A percentile compares a stretch with the other conserved stretches of the same genome.
Conservation (phyloP, 2,888 invertebrate genomes). For the Drosophila paranaensis region DNA sequence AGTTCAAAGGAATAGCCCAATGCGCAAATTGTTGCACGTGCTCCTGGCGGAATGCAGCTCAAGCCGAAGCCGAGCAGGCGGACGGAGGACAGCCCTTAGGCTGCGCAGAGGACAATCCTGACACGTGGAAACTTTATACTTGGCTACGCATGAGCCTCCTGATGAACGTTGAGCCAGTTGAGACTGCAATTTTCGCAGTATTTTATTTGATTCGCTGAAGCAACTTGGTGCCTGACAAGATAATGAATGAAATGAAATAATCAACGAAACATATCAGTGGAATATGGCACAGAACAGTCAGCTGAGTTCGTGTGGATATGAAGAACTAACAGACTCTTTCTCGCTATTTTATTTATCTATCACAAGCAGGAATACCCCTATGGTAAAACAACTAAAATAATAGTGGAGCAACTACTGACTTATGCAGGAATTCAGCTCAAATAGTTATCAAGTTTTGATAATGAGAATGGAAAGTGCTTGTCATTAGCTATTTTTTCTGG, state of each 20-base stretch:
- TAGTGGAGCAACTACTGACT: too few species aligned
- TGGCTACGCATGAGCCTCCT: slow-evolving; percentile 8
- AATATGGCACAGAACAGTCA: background rate
- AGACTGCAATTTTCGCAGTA: slow-evolving; percentile 21
- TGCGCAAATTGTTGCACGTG: slow-evolving; percentile 46
- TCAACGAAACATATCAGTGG: background rate
- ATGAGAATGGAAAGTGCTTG: too few species aligned
- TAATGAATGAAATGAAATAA: background rate
- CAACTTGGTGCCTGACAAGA: background rate
- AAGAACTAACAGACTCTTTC: too few species aligned
- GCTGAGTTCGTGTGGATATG: too few species aligned
- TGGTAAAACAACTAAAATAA: too few species aligned
- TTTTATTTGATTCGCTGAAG: slow-evolving; percentile 29
- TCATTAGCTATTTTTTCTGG: too few species aligned
- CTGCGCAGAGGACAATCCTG: background rate
- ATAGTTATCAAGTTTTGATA: too few species aligned
- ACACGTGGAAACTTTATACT: slow-evolving; percentile 8
- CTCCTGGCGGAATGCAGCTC: slow-evolving; percentile 13
- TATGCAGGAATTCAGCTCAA: too few species aligned
- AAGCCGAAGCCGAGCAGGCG: slow-evolving; percentile 2
- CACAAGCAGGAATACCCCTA: too few species aligned
- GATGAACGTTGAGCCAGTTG: background rate
- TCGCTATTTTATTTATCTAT: too few species aligned
- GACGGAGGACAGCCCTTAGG: background rate
- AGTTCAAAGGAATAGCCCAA: slow-evolving; percentile 36